phyloP scores from a whole-genome alignment of 2,888 invertebrate genomes.

The Andrena camellia region DNA sequence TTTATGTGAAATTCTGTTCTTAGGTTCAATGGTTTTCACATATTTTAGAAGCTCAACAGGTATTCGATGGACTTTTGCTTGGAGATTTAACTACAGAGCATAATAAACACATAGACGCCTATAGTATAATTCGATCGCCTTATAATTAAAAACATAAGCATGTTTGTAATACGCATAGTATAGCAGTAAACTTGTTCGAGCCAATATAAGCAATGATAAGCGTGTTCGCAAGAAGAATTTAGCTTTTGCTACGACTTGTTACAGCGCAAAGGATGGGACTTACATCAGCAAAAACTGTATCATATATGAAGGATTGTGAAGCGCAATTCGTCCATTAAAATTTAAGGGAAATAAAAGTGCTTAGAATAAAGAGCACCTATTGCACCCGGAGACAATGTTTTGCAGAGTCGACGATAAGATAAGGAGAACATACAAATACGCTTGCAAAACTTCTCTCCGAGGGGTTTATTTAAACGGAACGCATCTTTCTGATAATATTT shows the following conservation, averaged over 20 bases:
- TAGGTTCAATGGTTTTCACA: slow-evolving; percentile 10
- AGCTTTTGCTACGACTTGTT: slow-evolving; percentile 70
- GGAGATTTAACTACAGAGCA: slow-evolving; percentile 36
- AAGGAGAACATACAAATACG: background rate
- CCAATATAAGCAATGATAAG: slow-evolving; percentile 54
- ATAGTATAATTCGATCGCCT: slow-evolving; percentile 67
- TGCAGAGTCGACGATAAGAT: slow-evolving; percentile 2
- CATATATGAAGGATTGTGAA: slow-evolving; percentile 52
- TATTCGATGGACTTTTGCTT: slow-evolving; percentile 35
- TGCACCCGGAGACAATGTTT: slow-evolving; percentile 44
- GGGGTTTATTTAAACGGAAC: slow-evolving; percentile 48
- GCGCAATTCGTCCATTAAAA: slow-evolving; percentile 73
- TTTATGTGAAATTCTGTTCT: background rate
- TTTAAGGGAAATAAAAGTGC: slow-evolving; percentile 55
- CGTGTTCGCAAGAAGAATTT: slow-evolving; percentile 54
- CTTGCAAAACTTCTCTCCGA: slow-evolving; percentile 44
- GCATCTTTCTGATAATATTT: slow-evolving; percentile 65
- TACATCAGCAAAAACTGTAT: slow-evolving; percentile 48
- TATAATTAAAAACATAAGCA: slow-evolving; percentile 69
- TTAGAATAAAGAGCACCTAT: slow-evolving; percentile 16
- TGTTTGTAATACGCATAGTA: slow-evolving; percentile 67
- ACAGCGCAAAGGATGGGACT: slow-evolving; percentile 46
- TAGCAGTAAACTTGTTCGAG: slow-evolving; percentile 54
- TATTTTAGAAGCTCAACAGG: slow-evolving; percentile 17
- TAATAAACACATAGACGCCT: slow-evolving; percentile 51